Conservation (phyloP, 1,140 invertebrate genomes). For the Cydia amplana region DNA sequence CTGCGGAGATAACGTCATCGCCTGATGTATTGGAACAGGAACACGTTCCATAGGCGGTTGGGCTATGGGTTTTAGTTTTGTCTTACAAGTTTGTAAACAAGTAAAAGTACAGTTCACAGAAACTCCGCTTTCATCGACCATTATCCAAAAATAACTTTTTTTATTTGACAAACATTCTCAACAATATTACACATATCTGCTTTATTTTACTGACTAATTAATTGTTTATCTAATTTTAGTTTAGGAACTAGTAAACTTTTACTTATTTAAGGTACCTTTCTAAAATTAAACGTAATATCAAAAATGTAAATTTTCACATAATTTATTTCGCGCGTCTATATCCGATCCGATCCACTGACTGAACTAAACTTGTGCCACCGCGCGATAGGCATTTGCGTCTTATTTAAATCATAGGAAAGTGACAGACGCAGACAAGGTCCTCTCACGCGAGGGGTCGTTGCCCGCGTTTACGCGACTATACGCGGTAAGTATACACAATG, state of each 20-base stretch:
- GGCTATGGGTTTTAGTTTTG: neutral
- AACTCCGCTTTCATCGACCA: neutral
- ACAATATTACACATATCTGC: too few species aligned
- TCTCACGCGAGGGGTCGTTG: constrained; percentile 46
- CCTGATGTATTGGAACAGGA: constrained; percentile 3
- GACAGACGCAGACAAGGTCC: constrained; percentile 41
- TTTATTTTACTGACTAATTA: too few species aligned
- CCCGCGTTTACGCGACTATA: constrained; percentile 44
- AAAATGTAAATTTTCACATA: too few species aligned
- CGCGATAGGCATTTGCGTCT: constrained; percentile 21
- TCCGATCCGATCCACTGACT: neutral
- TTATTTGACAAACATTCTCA: too few species aligned
- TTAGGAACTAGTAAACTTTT: neutral
- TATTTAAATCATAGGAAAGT: constrained; percentile 41
- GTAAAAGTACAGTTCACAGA: neutral
- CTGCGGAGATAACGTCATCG: neutral
- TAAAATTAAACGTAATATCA: too few species aligned
- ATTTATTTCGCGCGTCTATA: neutral
- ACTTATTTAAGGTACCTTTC: too few species aligned
- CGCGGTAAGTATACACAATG: constrained; percentile 35
- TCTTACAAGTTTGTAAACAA: neutral
- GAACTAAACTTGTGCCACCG: neutral
- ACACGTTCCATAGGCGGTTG: neutral
- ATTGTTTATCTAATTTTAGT: too few species aligned
- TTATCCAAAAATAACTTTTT: neutral